Evolutionary conservation across 2,797 vertebrate species (phyloP), one percentile per base, ranked within the genome.

Genomic region (Tarsius wallacei): DNA sequence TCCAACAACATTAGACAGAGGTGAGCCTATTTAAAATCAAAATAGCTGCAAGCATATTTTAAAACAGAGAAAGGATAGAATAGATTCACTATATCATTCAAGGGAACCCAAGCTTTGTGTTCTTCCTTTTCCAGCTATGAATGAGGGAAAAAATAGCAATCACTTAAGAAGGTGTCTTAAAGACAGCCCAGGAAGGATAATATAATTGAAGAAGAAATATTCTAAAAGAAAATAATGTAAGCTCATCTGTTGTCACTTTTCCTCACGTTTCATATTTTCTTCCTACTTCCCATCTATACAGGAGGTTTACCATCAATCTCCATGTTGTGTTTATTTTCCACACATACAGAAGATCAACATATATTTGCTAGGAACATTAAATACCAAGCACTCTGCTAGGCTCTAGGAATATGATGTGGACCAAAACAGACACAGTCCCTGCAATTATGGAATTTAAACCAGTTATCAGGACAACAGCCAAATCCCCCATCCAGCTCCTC

Each of bases 11-110:
- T 89, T 51, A 77, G 71, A 47, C 28, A 66, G 24, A 84, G 2
- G 2, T 10, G 78, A 78, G n/a, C 33, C 26, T 92, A 49, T 53
- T 49, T 70, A 87, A 91, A 33, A 42, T 85, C 7, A 42, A 74
- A 88, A 71, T 49, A 61, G 13, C 90, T 94, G 51, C 55, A 81
- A 93, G 11, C 1, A 31, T 85, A 70, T 49, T 87, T 95, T 78
- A 57, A 89, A 93, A 82, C 51, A 81, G 76, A 90, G 17, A 61
- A 83, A 93, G 10, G 22, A 59, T 42, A 66, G 13, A 88, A 53
- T 14, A 76, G 71, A 33, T 73, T 84, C 1, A 31, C n/a, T 21
- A 5, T 24, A 55, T 33, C 22, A 82, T 24, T 36, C 71, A 66
- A 84, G 14, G 53, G 36, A 82, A 85, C 36, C 24, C 28, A 63